These are phyloP conservation scores for Hirtodrosophila trivittata DNA, from an alignment of 2,888 invertebrate species.

Conservation along the genomic window DNA sequence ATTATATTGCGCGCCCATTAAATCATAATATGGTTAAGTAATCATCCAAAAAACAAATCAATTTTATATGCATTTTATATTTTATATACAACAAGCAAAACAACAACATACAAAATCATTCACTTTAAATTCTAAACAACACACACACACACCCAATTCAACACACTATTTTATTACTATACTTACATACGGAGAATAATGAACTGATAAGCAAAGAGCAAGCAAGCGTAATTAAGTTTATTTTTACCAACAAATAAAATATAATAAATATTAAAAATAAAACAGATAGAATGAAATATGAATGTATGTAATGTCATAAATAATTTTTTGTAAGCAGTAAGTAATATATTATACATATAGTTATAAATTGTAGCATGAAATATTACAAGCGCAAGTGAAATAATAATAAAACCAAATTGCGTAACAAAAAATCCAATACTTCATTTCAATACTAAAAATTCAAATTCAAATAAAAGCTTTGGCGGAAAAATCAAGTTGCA, in stretches of 20 bases:
- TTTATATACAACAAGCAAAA: slow-evolving; percentile 50
- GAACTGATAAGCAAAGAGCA: slow-evolving; percentile 77
- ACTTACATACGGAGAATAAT: slow-evolving; percentile 69
- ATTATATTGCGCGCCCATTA: slow-evolving; percentile 40
- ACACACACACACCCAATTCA: slow-evolving; percentile 32
- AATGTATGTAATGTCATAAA: slow-evolving; percentile 38
- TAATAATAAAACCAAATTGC: slow-evolving; percentile 48
- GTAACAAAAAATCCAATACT: slow-evolving; percentile 14
- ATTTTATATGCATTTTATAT: slow-evolving; percentile 77
- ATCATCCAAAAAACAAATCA: slow-evolving; percentile 26
- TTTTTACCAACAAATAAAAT: slow-evolving; percentile 28
- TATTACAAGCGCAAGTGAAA: slow-evolving; percentile 59
- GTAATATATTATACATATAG: slow-evolving; percentile 50
- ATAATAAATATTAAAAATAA: slow-evolving; percentile 22
- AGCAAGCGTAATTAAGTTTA: slow-evolving; percentile 64
- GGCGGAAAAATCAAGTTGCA: too few relatives aligned
- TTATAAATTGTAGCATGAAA: slow-evolving; percentile 75
- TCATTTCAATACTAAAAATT: not conserved
- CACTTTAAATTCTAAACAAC: slow-evolving; percentile 20
- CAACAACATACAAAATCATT: slow-evolving; percentile 16
- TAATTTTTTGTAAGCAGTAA: slow-evolving; percentile 70
- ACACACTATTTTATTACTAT: slow-evolving; percentile 53
- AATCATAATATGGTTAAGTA: slow-evolving; percentile 37
- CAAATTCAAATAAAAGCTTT: slow-evolving; percentile 6
- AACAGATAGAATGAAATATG: slow-evolving; percentile 1